Evolutionary conservation across 1,140 invertebrate genomes (phyloP).

Genomic region (Drosophila albomicans): DNA sequence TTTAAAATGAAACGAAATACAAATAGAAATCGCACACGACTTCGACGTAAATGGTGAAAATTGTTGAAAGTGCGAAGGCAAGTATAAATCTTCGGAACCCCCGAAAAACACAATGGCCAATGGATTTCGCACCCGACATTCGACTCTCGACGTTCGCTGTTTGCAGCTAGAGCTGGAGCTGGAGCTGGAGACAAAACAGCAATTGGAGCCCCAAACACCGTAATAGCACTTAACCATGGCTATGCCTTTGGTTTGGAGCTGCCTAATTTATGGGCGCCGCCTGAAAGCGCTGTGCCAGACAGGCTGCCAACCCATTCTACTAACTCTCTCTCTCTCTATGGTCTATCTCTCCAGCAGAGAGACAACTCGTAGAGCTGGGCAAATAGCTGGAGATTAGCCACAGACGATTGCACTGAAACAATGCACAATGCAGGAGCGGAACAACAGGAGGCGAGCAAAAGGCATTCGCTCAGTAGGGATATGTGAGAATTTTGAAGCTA

Average conservation of each 20-base stretch:
- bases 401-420: slow-evolving; percentile 80
- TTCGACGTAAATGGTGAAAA: slow-evolving; percentile 23
- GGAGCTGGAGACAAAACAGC: slow-evolving; percentile 21
- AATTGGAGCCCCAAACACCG: slow-evolving; percentile 29
- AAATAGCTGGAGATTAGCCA: slow-evolving; percentile 77
- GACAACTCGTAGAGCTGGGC: slow-evolving; percentile 22
- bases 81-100: slow-evolving; percentile 62
- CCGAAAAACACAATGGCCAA: slow-evolving; percentile 33
- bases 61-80: slow-evolving; percentile 62
- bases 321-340: neutral
- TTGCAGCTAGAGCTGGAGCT: slow-evolving; percentile 1
- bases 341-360: slow-evolving; percentile 13
- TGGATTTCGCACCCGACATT: neutral
- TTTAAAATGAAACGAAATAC: slow-evolving; percentile 13
- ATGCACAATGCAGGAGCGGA: slow-evolving; percentile 38
- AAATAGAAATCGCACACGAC: slow-evolving; percentile 42
- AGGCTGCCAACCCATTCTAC: neutral
- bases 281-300: slow-evolving; percentile 50
- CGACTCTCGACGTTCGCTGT: neutral
- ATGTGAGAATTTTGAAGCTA: slow-evolving; percentile 32
- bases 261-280: slow-evolving; percentile 73
- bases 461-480: neutral
- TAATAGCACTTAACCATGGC: slow-evolving; percentile 63
- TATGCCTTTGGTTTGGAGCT: slow-evolving; percentile 41
- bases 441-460: too few species aligned